Evolutionary conservation across 2,113 vertebrate species (phyloP).

Genomic region (Gnathonemus longibarbis): DNA sequence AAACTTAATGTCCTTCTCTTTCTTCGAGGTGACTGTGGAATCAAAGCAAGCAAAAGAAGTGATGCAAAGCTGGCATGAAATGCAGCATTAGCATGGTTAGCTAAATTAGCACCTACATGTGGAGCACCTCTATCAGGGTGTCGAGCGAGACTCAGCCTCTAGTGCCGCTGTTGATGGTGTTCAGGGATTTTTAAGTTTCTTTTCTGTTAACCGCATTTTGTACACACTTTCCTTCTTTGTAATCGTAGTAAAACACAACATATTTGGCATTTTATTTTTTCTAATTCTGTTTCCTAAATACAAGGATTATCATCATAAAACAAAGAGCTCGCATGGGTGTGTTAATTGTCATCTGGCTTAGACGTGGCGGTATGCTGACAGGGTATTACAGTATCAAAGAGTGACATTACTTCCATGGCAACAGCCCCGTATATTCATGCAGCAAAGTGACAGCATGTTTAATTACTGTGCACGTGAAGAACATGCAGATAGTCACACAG

Average conservation of each 20-base stretch:
- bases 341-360: background rate
- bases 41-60: background rate
- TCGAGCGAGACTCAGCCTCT: background rate
- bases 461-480: background rate
- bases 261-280: background rate
- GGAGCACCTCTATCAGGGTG: background rate
- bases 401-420: conserved; percentile 16
- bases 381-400: background rate
- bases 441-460: background rate
- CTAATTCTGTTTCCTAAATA: background rate
- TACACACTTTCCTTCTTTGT: background rate
- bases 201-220: background rate
- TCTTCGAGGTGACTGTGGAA: background rate
- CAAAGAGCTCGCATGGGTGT: background rate
- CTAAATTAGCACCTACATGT: background rate
- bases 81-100: background rate
- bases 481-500: background rate
- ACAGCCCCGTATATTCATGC: background rate
- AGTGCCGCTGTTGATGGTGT: background rate
- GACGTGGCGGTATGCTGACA: background rate
- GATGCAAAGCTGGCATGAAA: background rate
- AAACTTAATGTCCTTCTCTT: background rate
- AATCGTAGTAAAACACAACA: background rate
- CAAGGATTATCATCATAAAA: background rate
- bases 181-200: background rate